phyloP scores from a whole-genome alignment of 2,113 vertebrate genomes.

The Calcarius ornatus region DNA sequence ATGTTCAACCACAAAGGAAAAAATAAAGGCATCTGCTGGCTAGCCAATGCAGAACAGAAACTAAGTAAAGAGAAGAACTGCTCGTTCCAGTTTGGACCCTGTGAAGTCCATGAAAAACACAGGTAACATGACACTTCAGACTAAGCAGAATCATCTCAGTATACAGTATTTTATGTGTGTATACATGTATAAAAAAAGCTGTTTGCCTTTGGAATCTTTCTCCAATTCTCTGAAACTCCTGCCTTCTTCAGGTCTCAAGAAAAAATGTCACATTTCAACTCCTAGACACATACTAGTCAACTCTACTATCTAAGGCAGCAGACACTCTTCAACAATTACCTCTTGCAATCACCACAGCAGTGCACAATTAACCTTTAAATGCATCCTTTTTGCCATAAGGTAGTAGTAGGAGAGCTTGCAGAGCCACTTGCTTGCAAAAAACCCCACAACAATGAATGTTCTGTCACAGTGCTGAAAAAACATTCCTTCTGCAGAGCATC shows the following conservation, averaged over 20 bases:
- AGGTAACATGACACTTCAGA: not conserved
- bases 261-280: not conserved
- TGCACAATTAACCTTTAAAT: not conserved
- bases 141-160: not conserved
- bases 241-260: not conserved
- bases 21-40: not conserved
- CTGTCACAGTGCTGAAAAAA: not conserved
- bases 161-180: not conserved
- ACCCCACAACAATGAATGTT: not conserved
- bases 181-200: not conserved
- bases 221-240: not conserved
- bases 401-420: not conserved
- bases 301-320: not conserved
- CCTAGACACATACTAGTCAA: not conserved
- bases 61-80: not conserved
- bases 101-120: not conserved
- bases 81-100: not conserved
- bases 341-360: not conserved
- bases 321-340: not conserved
- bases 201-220: not conserved
- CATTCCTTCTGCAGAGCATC: not conserved
- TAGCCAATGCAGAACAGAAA: constrained; percentile 9
- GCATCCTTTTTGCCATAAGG: not conserved
- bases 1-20: constrained; percentile 16
- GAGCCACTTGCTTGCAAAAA: not conserved